phyloP scores from a whole-genome alignment of 2,888 invertebrate species.

The Pachycephus smyrnensis region DNA sequence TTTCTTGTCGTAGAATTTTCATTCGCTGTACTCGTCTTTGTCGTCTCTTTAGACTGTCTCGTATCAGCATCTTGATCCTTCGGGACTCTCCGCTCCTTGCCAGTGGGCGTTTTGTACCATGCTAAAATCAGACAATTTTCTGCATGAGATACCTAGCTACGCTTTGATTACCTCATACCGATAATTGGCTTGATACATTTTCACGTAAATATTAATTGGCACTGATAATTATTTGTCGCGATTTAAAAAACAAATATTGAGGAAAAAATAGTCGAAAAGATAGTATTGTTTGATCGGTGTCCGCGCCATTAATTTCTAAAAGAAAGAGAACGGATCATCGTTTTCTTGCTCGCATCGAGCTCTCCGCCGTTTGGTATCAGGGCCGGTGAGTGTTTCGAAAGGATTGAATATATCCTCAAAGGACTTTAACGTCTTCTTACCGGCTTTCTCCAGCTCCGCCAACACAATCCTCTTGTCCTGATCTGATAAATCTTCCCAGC shows the following conservation, averaged over 20 bases:
- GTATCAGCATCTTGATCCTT: not conserved
- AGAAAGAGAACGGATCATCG: not conserved
- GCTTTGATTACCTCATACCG: not conserved
- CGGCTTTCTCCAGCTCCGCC: constrained; percentile 73
- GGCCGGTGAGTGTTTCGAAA: not conserved
- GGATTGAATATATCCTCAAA: not conserved
- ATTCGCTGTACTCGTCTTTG: not conserved
- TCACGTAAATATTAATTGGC: not conserved
- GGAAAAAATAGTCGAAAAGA: not conserved
- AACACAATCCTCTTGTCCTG: constrained; percentile 77
- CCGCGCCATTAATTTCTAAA: not conserved
- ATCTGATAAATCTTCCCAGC: constrained; percentile 76
- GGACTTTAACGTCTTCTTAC: constrained; percentile 32
- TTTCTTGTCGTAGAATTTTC: not conserved
- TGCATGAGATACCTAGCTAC: not conserved
- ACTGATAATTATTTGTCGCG: not conserved
- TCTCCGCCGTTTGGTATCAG: not conserved
- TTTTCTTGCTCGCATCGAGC: not conserved
- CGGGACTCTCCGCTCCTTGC: not conserved
- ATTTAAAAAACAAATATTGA: not conserved
- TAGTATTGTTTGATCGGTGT: not conserved
- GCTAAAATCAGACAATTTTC: not conserved
- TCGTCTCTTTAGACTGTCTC: no score
- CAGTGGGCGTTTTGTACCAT: not conserved
- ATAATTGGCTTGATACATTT: not conserved